Percentiles rank a stretch among this genome's conserved stretches.
Conservation (phyloP, 2,888 invertebrate genomes). For the Melanophora roralis region DNA sequence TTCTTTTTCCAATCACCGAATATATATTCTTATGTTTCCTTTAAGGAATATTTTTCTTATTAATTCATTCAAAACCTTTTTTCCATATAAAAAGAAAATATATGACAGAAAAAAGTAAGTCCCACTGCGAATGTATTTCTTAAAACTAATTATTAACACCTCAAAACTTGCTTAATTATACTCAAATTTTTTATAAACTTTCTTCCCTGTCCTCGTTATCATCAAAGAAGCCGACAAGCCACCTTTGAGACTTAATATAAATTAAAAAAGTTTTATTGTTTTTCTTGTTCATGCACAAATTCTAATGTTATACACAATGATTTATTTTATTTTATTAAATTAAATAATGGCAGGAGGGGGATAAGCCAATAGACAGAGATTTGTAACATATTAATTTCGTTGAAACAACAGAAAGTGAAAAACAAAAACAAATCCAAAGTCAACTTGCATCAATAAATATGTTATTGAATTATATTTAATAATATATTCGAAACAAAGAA, state of each 20-base stretch:
- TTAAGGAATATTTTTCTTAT: no score
- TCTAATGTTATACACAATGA: neutral
- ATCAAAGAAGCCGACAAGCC: neutral
- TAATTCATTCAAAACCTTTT: no score
- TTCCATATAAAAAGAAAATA: no score
- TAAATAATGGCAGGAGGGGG: neutral
- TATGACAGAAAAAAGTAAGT: neutral
- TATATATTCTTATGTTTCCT: no score
- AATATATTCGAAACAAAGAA: conserved; percentile 15
- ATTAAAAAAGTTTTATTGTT: conserved; percentile 2
- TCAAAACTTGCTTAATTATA: neutral
- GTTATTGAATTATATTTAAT: conserved; percentile 16
- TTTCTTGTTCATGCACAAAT: neutral
- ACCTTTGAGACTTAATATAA: neutral
- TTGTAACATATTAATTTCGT: conserved; percentile 19
- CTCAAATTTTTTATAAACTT: neutral
- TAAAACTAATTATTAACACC: neutral
- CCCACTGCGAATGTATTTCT: neutral
- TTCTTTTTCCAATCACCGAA: no score
- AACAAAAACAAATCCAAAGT: neutral
- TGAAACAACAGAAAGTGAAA: no score
- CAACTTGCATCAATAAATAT: neutral
- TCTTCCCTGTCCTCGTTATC: neutral
- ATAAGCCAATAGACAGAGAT: neutral
- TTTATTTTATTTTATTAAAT: neutral